Base-by-base conservation (phyloP, 2,797 vertebrate genomes). In the Pelobates cultripes region DNA sequence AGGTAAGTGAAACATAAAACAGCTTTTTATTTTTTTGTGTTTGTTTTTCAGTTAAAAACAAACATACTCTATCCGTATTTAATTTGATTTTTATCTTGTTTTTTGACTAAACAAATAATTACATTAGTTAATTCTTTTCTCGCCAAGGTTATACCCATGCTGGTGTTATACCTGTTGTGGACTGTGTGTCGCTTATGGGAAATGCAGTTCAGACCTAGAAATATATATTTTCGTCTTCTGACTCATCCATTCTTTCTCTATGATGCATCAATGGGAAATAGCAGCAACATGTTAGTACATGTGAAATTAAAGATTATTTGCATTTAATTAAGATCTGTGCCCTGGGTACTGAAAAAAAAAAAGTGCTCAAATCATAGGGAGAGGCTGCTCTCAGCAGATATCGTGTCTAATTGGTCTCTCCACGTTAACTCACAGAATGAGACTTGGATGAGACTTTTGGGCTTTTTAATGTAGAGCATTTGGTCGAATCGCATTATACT, bases 241-340 rank as follows among this genome's bases (percentile, higher is more conserved):
- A 64, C 61, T n/a, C 57, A 61, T 14, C 12, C 57, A 2, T 40
- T 9, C 41, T 69, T 14, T 45, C 40, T 13, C 78, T 73, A 70
- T 47, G 70, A 43, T 41, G 61, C 71, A 73, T 64, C n/a, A 67
- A 7, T 44, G 63, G 45, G 78, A 43, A 74, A 80, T 80, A 63
- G 41, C 78, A 55, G 60, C 45, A 64, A 64, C 71, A 53, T 70
- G 74, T 82, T 77, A 73, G 70, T 41, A 63, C 64, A 53, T 83
- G 60, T 44, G 77, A 83, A 79, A 75, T 83, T 75, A 75, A 75
- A 83, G 81, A 79, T 79, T 83, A 83, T 79, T 83, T 83, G 76
- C 77, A 79, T 83, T 79, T 83, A 83, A 83, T 83, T 83, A 83
- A 71, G 81, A 75, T 68, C 64, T 12, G 75, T 69, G 61, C 43